These are phyloP conservation scores for Linnaemya tessellans DNA, from an alignment of 2,888 invertebrate genomes.

Conservation along the genomic window DNA sequence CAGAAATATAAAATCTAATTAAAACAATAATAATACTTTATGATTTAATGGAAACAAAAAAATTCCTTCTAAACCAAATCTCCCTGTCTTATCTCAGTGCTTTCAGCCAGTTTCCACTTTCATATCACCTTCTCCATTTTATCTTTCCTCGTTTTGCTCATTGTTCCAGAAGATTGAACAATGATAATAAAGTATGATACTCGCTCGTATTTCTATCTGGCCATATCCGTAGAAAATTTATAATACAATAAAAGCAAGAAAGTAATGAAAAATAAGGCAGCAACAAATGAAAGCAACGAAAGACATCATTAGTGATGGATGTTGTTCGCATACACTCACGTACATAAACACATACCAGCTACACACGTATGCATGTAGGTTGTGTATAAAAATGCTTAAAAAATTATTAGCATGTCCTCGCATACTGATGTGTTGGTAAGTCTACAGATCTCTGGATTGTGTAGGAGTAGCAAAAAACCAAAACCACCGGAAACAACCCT, in stretches of 20 bases:
- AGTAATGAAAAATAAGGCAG: constrained; percentile 13
- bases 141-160: constrained; percentile 32
- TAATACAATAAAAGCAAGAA: constrained; percentile 2
- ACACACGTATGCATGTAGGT: too few species aligned
- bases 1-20: background rate
- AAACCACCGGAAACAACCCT: constrained; percentile 14
- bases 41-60: background rate
- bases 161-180: constrained; percentile 67
- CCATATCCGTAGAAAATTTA: constrained; percentile 29
- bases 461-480: background rate
- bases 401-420: background rate
- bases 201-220: constrained; percentile 15
- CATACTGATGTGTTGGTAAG: background rate
- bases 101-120: background rate
- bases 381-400: background rate
- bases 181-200: constrained; percentile 54
- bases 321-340: background rate
- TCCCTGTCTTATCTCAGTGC: background rate
- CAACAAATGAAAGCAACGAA: constrained; percentile 9
- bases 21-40: constrained; percentile 3
- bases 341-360: too few species aligned
- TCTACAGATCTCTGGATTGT: too few species aligned
- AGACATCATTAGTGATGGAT: background rate
- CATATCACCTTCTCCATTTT: background rate
- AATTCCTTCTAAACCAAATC: constrained; percentile 24